Evolutionary conservation across 1,140 invertebrate species (phyloP).

Genomic region (Caenorhabditis remanei): DNA sequence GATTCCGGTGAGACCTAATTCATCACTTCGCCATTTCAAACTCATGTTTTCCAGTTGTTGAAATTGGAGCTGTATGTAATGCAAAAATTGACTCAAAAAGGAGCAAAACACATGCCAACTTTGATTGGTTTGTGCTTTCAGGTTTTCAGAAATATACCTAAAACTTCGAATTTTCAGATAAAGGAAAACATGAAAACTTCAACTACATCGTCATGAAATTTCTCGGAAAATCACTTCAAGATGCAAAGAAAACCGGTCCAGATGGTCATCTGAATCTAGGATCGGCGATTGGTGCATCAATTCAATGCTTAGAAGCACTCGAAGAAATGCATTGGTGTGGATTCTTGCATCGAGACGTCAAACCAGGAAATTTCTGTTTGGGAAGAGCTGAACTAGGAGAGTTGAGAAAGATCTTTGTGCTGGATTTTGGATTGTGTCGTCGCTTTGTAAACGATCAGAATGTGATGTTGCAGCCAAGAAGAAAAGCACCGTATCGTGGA

Average conservation of each 20-base stretch:
- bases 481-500: conserved; percentile 62
- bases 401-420: conserved; percentile 66
- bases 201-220: conserved; percentile 67
- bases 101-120: conserved; percentile 25
- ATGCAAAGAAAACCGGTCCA: conserved; percentile 63
- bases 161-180: conserved; percentile 55
- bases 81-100: conserved; percentile 33
- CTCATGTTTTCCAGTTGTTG: conserved; percentile 12
- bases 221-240: conserved; percentile 61
- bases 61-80: conserved; percentile 63
- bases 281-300: conserved; percentile 63
- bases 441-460: conserved; percentile 61
- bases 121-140: background rate
- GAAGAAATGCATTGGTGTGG: conserved; percentile 67
- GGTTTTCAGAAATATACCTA: background rate
- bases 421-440: conserved; percentile 71
- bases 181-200: conserved; percentile 59
- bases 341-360: conserved; percentile 67
- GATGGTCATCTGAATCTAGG: conserved; percentile 63
- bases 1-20: conserved; percentile 6
- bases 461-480: conserved; percentile 56
- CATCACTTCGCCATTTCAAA: background rate
- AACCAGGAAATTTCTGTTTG: conserved; percentile 69
- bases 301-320: conserved; percentile 69
- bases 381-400: conserved; percentile 68